These are phyloP conservation scores for Epinephelus lanceolatus DNA, from an alignment of 2,113 vertebrate species.

Conservation along the genomic window DNA sequence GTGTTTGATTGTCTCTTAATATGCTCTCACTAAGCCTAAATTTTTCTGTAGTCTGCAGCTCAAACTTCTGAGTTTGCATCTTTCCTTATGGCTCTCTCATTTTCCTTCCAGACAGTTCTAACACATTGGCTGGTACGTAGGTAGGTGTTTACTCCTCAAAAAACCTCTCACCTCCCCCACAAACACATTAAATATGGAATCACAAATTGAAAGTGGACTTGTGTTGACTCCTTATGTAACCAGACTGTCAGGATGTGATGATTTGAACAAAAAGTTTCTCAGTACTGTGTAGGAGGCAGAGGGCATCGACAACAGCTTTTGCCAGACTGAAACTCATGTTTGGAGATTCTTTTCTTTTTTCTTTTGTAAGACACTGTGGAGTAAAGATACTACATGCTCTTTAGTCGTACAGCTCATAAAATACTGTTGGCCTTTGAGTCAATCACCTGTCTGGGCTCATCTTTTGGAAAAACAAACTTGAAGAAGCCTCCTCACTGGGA, in stretches of 20 bases:
- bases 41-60: conserved; percentile 25
- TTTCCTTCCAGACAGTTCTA: conserved; percentile 50
- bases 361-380: conserved; percentile 28
- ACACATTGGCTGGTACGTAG: conserved; percentile 72
- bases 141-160: conserved; percentile 74
- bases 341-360: conserved; percentile 12
- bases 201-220: conserved; percentile 72
- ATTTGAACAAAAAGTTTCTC: conserved; percentile 71
- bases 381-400: background rate
- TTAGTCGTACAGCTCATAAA: conserved; percentile 18
- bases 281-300: conserved; percentile 67
- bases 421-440: background rate
- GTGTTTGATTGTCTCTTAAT: background rate
- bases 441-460: background rate
- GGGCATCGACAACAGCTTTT: conserved; percentile 59
- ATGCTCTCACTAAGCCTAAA: background rate
- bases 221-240: conserved; percentile 74
- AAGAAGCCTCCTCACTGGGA: background rate
- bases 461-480: background rate
- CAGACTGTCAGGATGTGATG: conserved; percentile 64
- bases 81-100: conserved; percentile 55
- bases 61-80: conserved; percentile 44
- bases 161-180: conserved; percentile 78
- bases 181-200: conserved; percentile 80
- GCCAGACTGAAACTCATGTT: conserved; percentile 50